phyloP scores from a whole-genome alignment of 2,888 invertebrate species.

The Aspidapion aeneum region DNA sequence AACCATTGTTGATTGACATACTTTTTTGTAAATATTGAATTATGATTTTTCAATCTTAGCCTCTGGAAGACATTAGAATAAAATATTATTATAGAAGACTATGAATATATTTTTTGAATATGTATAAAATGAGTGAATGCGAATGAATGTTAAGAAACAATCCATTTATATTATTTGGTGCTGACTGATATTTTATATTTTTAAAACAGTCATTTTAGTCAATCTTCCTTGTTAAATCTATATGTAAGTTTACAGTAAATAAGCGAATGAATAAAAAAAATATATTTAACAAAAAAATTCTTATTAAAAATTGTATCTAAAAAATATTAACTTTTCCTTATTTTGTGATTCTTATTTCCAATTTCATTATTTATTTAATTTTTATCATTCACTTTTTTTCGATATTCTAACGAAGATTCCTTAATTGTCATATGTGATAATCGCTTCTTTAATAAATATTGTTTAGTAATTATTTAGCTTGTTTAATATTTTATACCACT shows the following conservation, averaged over 20 bases:
- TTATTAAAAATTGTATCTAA: conserved; percentile 13
- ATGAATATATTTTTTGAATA: conserved; percentile 43
- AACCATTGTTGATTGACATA: too few relatives aligned
- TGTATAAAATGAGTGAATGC: conserved; percentile 49
- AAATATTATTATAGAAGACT: conserved; percentile 39
- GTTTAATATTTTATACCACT: too few relatives aligned
- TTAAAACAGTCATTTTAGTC: conserved; percentile 47
- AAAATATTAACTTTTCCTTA: conserved; percentile 19
- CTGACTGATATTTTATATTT: conserved; percentile 45
- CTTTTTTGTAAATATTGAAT: conserved; percentile 37
- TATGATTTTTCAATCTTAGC: conserved; percentile 35
- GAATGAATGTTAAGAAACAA: conserved; percentile 38
- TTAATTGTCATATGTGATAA: conserved; percentile 52
- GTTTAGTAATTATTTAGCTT: conserved; percentile 40
- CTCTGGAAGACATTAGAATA: conserved; percentile 44
- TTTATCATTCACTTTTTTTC: conserved; percentile 35
- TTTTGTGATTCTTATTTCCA: conserved; percentile 33
- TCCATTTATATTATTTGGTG: conserved; percentile 41
- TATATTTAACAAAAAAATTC: conserved; percentile 32
- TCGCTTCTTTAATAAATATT: conserved; percentile 51
- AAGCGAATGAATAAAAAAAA: not conserved
- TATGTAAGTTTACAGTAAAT: conserved; percentile 7
- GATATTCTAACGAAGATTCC: conserved; percentile 45
- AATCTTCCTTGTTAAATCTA: conserved; percentile 37
- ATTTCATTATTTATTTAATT: conserved; percentile 39